Base-by-base conservation (phyloP, 2,113 vertebrate genomes). In the Hymenochirus boettgeri region DNA sequence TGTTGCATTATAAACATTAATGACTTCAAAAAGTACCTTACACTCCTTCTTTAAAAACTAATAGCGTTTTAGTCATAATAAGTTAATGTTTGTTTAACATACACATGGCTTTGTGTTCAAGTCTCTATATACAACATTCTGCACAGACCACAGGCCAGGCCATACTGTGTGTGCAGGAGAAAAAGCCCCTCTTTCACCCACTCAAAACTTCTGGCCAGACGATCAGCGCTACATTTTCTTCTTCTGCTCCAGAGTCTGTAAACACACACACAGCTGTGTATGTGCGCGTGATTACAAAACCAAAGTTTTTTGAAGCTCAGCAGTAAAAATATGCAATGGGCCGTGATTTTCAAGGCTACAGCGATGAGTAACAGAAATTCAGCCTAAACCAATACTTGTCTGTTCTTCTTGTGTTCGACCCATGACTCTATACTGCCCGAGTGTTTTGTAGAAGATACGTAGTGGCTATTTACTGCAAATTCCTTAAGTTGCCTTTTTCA, bases 181-280 rank as follows among this genome's bases (percentile, higher is more conserved):
- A 45, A 31, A 27, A 59, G 18, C 2, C 45, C 51, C 45, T 57
- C 50, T 57, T 25, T 25, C 54, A 11, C 7, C 61, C 15, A 33
- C 31, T 50, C 12, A 62, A 23, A 27, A 7, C 4, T 23, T 35
- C 60, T 5, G 59, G 53, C 31, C 25, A 19, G 0, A 1, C 18
- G 25, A 12, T 39, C 26, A 12, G 57, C 46, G 0, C 48, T 53
- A n/a, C 0, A 2, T 26, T 60, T 80, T 59, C 21, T 19, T 13
- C 17, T 29, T 42, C 2, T 72, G 69, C 52, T 59, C n/a, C 76
- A 66, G 74, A 63, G 45, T 6, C 31, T 25, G 1, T 48, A 53
- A 46, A n/a, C n/a, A n/a, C n/a, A 67, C 56, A 46, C 12, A 74
- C 71, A 79, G 80, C 72, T 83, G 78, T 59, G 62, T 42, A 47